Evolutionary conservation across 2,888 invertebrate species (phyloP), one percentile per base, ranked within the genome.

Genomic region (Electrophaes corylata): DNA sequence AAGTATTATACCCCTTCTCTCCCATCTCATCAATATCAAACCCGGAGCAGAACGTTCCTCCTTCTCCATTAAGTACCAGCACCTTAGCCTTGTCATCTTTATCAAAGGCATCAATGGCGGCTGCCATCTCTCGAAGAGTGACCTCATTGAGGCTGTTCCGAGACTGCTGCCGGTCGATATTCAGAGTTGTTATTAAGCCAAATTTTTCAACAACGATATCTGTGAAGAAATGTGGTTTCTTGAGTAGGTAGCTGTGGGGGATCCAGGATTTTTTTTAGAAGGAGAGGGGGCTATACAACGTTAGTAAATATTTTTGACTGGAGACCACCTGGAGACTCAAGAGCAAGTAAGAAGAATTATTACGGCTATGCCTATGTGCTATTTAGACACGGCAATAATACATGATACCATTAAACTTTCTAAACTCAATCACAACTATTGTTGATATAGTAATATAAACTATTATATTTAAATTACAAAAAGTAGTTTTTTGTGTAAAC

Each of bases 31-130:
- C 92, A 49, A 98, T 92, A 84, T 99, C 98, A 79, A 95, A 97
- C 0, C 99, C 99, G 2, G 98, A 94, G 83, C 98, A 98, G 84
- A 99, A 99, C 55, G 95, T 96, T 0, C 98, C 98, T n/a, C 98
- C 98, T 73, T 94, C 94, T 5, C 99, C 99, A 81, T 98, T 94
- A 1, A 99, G 87, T 1, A 99, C 95, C 5, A 96, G 96, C 3
- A 96, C 95, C 62, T 92, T 87, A 0, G 95, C 91, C 0, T 92
- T 86, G 0, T 93, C 84, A 77, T 98, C 96, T 26, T 94, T 92
- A 66, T 99, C 98, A 85, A 98, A 98, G 12, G 92, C 89, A 60
- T 94, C 89, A 48, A 99, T 93, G 0, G 97, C 97, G 26, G 93
- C 91, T 3, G 93, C 92, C 14, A 99, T 92, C 70, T 94, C 91